Evolutionary conservation across 2,888 invertebrate genomes (phyloP).

Genomic region (Hirtodrosophila alboralis): DNA sequence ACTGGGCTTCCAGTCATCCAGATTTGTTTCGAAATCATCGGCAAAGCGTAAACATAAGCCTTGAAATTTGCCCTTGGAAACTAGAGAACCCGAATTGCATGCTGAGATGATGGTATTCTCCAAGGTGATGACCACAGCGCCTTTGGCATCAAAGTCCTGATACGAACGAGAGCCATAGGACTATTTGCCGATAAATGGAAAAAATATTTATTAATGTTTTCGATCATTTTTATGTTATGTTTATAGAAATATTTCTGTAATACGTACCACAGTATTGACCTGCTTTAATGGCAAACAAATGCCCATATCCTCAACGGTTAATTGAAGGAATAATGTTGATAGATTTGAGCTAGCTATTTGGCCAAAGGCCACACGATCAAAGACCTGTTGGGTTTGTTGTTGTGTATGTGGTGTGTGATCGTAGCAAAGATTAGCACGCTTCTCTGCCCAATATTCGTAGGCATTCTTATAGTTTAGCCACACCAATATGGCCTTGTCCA

Average conservation of each 20-base stretch:
- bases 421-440: constrained; percentile 94
- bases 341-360: constrained; percentile 92
- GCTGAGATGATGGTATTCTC: constrained; percentile 97
- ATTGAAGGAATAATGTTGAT: constrained; percentile 95
- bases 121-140: constrained; percentile 97
- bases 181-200: constrained; percentile 61
- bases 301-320: constrained; percentile 98
- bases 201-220: too few relatives aligned
- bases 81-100: constrained; percentile 97
- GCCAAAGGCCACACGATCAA: constrained; percentile 91
- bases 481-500: constrained; percentile 98
- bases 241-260: neutral
- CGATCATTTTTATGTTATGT: too few relatives aligned
- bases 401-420: constrained; percentile 87
- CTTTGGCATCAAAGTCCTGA: constrained; percentile 91
- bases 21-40: constrained; percentile 97
- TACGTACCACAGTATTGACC: constrained; percentile 87
- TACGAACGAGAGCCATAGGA: constrained; percentile 88
- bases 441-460: constrained; percentile 99
- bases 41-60: constrained; percentile 97
- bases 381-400: constrained; percentile 83
- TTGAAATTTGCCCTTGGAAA: constrained; percentile 95
- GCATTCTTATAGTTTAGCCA: constrained; percentile 99
- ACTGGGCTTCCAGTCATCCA: constrained; percentile 99
- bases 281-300: constrained; percentile 96